A percentile compares a stretch with the other conserved stretches of the same genome.
Evolutionary conservation across 2,888 invertebrate genomes (phyloP).

Genomic region (Pristionchus exspectatus): DNA sequence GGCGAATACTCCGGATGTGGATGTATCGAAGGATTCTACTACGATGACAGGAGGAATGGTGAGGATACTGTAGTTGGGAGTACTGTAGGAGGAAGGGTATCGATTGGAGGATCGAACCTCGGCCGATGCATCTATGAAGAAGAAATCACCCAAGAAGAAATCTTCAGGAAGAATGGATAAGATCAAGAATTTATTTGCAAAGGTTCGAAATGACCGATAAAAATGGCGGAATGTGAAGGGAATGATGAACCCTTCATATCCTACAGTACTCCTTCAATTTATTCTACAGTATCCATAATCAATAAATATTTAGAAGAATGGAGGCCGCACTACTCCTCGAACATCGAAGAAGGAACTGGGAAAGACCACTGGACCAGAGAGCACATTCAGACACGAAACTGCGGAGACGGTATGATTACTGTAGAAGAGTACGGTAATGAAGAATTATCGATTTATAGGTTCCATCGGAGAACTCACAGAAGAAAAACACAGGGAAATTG

Average conservation of each 20-base stretch:
- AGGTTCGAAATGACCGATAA: background rate
- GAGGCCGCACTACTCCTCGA: background rate
- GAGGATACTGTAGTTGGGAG: background rate
- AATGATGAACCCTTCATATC: background rate
- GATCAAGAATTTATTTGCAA: background rate
- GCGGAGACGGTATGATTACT: constrained; percentile 13
- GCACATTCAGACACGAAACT: background rate
- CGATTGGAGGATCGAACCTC: constrained; percentile 2
- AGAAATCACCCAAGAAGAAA: constrained; percentile 24
- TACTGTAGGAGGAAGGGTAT: constrained; percentile 22
- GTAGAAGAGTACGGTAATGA: background rate
- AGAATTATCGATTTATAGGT: background rate
- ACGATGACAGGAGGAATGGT: constrained; percentile 8
- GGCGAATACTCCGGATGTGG: background rate
- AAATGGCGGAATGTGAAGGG: background rate
- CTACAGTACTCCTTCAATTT: background rate
- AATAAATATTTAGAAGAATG: background rate
- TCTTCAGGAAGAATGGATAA: constrained; percentile 15
- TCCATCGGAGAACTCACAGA: constrained; percentile 31
- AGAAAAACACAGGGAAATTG: background rate
- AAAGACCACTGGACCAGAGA: background rate
- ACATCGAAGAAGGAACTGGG: constrained; percentile 12
- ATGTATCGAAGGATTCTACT: background rate
- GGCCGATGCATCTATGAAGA: constrained; percentile 19
- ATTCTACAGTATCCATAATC: background rate